Evolutionary conservation across 2,113 vertebrate species (phyloP).

Genomic region (Gasterosteus aculeatus): DNA sequence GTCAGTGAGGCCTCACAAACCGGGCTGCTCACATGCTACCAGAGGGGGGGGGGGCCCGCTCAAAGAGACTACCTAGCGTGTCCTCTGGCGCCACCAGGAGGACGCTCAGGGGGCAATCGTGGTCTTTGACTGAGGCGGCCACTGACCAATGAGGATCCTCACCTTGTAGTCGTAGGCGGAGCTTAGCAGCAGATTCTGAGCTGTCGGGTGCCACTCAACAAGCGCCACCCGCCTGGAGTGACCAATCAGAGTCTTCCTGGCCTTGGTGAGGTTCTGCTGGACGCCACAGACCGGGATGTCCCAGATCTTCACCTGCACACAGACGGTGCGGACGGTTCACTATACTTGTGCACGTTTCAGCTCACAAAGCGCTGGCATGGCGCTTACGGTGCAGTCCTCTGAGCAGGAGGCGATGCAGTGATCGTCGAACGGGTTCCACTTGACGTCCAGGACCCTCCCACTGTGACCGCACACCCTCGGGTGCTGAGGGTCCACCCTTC

Average conservation of each 20-base stretch:
- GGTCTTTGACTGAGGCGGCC: neutral
- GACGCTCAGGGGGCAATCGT: too few relatives aligned
- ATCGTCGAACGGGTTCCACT: conserved; percentile 96
- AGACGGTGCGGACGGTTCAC: neutral
- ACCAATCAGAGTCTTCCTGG: conserved; percentile 86
- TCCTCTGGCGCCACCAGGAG: too few relatives aligned
- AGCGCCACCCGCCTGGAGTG: conserved; percentile 90
- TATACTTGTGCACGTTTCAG: neutral
- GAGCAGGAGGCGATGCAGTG: conserved; percentile 93
- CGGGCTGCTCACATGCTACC: too few relatives aligned
- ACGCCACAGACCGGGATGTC: conserved; percentile 87
- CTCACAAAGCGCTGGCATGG: neutral
- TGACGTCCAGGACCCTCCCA: conserved; percentile 89
- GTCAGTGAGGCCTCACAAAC: too few relatives aligned
- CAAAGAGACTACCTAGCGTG: too few relatives aligned
- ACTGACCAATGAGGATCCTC: conserved; percentile 20
- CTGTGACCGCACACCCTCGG: conserved; percentile 91
- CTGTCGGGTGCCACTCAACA: conserved; percentile 96
- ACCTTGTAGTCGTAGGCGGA: conserved; percentile 94
- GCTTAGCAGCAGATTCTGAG: conserved; percentile 90
- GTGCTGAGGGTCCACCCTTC: conserved; percentile 90
- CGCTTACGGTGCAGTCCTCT: conserved; percentile 90
- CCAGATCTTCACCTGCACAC: conserved; percentile 91
- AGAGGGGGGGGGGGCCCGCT: too few relatives aligned
- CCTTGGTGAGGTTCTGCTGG: conserved; percentile 81